Base-by-base conservation (phyloP, 2,888 invertebrate genomes). In the Chesias legatella region DNA sequence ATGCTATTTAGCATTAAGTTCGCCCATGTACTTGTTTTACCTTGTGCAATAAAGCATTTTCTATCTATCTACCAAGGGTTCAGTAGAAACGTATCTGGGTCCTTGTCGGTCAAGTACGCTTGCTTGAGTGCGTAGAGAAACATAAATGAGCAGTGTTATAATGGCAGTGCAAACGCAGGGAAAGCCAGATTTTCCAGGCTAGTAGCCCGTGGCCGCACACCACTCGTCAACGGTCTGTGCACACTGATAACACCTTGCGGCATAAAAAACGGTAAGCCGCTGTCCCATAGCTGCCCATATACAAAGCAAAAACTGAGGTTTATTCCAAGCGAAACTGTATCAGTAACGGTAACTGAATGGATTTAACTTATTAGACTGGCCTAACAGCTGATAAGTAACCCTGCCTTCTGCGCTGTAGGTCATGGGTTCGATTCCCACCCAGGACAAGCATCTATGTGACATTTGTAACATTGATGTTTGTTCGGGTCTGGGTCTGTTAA, bases 101-200 rank as follows among this genome's bases (percentile, higher is more conserved):
- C 13, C 13, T 17, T 17, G 5, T 17, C 5, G 13, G 43, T 30
- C 11, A 33, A 24, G 31, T 37, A 25, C 31, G 41, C 35, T 35
- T 32, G 30, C 43, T 42, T 43, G 30, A 29, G 33, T 44, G 43
- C 46, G 38, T 53, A 39, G 39, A 46, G 43, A 46, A 53, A 32
- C 45, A 56, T 51, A 51, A 55, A 31, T 40, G 48, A 35, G 49
- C 27, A 35, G 33, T 38, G 48, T 34, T 36, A 29, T 42, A 43
- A 42, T 59, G 56, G 47, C 49, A 49, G 53, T 41, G 33, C 51
- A 48, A 51, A 56, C 57, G 67, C 60, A 69, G 79, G 78, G 80
- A 83, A 85, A 85, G 80, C 77, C 65, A 60, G 55, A 67, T 77
- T 77, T 79, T 76, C 79, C 78, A 72, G 72, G 66, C 80, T 71